These are phyloP conservation scores for Scartelaos histophorus DNA, from an alignment of 2,113 vertebrate genomes.

Conservation along the genomic window DNA sequence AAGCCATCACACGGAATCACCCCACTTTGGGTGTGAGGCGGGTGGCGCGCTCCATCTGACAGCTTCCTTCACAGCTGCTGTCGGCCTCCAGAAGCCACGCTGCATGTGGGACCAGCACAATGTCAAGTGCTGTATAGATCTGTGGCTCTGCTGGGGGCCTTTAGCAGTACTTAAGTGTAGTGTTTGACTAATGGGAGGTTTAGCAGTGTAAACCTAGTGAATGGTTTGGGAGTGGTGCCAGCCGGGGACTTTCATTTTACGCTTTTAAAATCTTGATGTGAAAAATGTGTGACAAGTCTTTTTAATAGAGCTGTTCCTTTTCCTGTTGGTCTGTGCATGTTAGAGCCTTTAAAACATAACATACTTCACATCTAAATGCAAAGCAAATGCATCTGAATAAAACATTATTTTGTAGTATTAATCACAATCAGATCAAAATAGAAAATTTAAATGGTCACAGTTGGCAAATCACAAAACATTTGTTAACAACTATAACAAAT, in stretches of 20 bases:
- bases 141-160: not conserved
- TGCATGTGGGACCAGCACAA: not conserved
- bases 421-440: not conserved
- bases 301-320: not conserved
- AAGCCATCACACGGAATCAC: not conserved
- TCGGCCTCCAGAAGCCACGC: slow-evolving; percentile 6
- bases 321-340: not conserved
- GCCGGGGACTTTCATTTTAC: not conserved
- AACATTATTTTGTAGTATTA: not conserved
- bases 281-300: not conserved
- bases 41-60: not conserved
- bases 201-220: not conserved
- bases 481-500: no score
- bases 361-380: not conserved
- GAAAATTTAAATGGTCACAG: not conserved
- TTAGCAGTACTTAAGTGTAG: not conserved
- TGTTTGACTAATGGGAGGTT: not conserved
- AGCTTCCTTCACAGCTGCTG: slow-evolving; percentile 18
- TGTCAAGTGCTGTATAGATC: not conserved
- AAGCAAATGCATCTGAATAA: not conserved
- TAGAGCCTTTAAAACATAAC: not conserved
- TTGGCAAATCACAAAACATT: not conserved
- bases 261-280: not conserved
- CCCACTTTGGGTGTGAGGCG: slow-evolving; percentile 12
- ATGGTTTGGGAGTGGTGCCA: not conserved